These are phyloP conservation scores for Thalpophila matura DNA, from an alignment of 2,888 invertebrate species.

Conservation along the genomic window DNA sequence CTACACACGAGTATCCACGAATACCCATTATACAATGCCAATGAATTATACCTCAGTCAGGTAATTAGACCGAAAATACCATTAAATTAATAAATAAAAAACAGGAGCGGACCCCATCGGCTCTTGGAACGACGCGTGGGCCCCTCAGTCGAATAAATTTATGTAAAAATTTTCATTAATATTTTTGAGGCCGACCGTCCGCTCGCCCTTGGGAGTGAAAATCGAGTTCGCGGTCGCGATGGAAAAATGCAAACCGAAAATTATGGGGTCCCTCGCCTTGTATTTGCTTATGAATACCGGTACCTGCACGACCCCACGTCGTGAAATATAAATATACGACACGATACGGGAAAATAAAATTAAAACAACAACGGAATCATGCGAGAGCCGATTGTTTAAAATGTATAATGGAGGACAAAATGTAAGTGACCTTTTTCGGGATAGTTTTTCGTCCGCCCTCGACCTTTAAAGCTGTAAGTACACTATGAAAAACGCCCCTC, in stretches of 20 bases:
- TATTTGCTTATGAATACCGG: slow-evolving; percentile 90
- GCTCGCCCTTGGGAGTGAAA: slow-evolving; percentile 89
- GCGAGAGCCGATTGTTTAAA: slow-evolving; percentile 67
- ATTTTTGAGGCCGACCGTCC: slow-evolving; percentile 90
- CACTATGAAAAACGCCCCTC: slow-evolving; percentile 88
- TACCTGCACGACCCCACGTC: slow-evolving; percentile 76
- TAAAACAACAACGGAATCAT: slow-evolving; percentile 74
- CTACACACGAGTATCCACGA: slow-evolving; percentile 79
- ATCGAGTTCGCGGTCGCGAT: slow-evolving; percentile 90
- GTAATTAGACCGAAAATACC: slow-evolving; percentile 91
- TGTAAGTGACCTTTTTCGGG: slow-evolving; percentile 63
- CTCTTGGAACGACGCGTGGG: slow-evolving; percentile 82
- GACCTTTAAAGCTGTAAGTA: slow-evolving; percentile 72
- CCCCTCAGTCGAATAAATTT: slow-evolving; percentile 90
- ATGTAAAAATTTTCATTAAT: slow-evolving; percentile 91
- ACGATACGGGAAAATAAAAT: slow-evolving; percentile 83
- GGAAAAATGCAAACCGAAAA: slow-evolving; percentile 91
- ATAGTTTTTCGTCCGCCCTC: slow-evolving; percentile 69
- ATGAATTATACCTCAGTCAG: slow-evolving; percentile 90
- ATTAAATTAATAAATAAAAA: slow-evolving; percentile 91
- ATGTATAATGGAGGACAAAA: slow-evolving; percentile 64
- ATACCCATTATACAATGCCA: slow-evolving; percentile 82
- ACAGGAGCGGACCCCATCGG: slow-evolving; percentile 86
- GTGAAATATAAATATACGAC: slow-evolving; percentile 82
- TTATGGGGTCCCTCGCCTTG: slow-evolving; percentile 89